Evolutionary conservation across 2,888 invertebrate genomes (phyloP), one percentile per base, ranked within the genome.

Genomic region (Isotomurus palustris): DNA sequence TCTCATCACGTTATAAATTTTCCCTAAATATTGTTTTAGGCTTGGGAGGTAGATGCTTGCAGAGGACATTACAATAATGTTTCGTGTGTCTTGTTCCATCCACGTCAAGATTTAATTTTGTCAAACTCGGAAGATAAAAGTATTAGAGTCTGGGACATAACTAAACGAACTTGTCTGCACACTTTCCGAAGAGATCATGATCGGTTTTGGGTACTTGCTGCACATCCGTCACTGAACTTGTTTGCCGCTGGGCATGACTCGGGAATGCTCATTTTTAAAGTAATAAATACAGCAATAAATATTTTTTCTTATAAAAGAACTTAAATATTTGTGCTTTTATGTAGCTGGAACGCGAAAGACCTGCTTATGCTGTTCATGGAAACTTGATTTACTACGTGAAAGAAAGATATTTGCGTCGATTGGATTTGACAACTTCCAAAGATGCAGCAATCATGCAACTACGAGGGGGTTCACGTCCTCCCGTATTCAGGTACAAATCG

Each of bases 41-140:
- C 96, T 0, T 97, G 96, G 96, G 97, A 99, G 75, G 92, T 99
- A 41, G 99, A 99, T 77, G 94, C 96, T 0, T 99, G 96, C 72
- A 85, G 99, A n/a, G 99, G 99, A 0, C 99, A 99, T 76, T 99
- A 97, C 80, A 95, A 97, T 80, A 99, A 99, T 76, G 97, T 99
- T 2, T 97, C 96, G 0, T 96, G 96, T 74, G 94, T 91, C 0
- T 77, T 95, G 43, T 99, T 99, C 79, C 97, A 99, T 78, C 96
- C 99, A 0, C 82, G 94, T 19, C 93, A 96, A 75, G 99, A 99
- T 74, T 80, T 97, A 28, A 91, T 99, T 62, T 79, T 99, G 43
- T 94, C 94, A 29, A 97, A 99, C 78, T 90, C 96, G 19, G 99
- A 99, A 77, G 97, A 99, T 78, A 94, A 91, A 76, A 92, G 91